Percentiles rank a stretch among this genome's conserved stretches.
Evolutionary conservation across 2,797 vertebrate genomes (phyloP).

Genomic region (Mycteria americana): DNA sequence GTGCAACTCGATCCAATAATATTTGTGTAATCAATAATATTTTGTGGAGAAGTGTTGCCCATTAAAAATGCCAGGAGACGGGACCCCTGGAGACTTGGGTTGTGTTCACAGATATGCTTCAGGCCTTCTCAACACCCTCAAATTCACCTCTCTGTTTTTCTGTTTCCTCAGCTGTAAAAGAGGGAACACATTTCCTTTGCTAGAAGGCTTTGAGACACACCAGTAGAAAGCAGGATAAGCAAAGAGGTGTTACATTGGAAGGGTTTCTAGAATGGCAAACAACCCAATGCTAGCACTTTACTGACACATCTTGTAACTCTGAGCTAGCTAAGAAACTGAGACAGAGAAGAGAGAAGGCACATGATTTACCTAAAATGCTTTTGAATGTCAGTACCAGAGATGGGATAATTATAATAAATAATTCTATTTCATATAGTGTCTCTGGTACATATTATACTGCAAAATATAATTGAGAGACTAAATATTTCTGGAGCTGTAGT

Average conservation of each 20-base stretch:
- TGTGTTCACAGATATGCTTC: not conserved
- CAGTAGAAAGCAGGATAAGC: not conserved
- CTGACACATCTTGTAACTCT: not conserved
- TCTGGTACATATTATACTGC: not conserved
- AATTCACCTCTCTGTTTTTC: not conserved
- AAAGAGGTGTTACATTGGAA: not conserved
- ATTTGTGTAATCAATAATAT: not conserved
- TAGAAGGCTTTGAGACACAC: not conserved
- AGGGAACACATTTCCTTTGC: not conserved
- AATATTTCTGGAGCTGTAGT: slow-evolving; percentile 11
- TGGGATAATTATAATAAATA: slow-evolving; percentile 13
- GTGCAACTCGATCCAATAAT: not conserved
- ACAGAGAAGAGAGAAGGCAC: not conserved
- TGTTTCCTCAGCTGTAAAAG: not conserved
- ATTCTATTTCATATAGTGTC: not conserved
- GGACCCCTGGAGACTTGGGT: not conserved
- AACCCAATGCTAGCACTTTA: not conserved
- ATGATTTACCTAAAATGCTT: not conserved
- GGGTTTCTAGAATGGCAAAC: not conserved
- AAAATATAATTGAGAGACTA: not conserved
- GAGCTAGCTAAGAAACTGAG: not conserved
- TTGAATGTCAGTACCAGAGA: not conserved
- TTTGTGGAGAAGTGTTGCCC: not conserved
- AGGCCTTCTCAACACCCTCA: not conserved
- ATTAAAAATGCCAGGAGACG: not conserved